Evolutionary conservation across 2,888 invertebrate genomes (phyloP).

Genomic region (Oligia strigilis): DNA sequence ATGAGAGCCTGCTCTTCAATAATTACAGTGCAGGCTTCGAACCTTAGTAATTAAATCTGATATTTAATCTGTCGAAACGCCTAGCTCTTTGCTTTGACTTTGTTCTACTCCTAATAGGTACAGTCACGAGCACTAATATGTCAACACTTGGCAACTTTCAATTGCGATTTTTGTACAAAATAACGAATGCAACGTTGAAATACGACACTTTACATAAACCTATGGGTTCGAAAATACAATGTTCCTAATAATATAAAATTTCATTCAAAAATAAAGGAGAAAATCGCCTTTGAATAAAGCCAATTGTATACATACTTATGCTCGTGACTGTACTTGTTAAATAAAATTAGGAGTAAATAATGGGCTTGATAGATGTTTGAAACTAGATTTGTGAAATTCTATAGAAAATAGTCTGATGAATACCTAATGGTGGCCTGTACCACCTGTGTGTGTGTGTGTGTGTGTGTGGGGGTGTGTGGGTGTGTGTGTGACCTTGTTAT

Average conservation of each 20-base stretch:
- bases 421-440: not conserved
- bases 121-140: no score
- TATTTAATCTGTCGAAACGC: slow-evolving; percentile 64
- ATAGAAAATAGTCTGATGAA: not conserved
- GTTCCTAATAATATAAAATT: no score
- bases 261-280: no score
- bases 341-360: slow-evolving; percentile 45
- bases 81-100: slow-evolving; percentile 54
- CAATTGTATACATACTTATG: no score
- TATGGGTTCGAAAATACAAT: no score
- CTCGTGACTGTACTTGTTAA: slow-evolving; percentile 35
- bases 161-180: no score
- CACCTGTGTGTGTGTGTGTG: no score
- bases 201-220: no score
- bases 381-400: slow-evolving; percentile 16
- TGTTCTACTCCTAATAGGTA: slow-evolving; percentile 37
- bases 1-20: slow-evolving; percentile 70
- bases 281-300: no score
- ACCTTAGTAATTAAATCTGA: slow-evolving; percentile 73
- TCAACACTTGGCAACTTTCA: no score
- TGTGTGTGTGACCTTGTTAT: not conserved
- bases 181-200: no score
- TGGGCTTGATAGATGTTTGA: slow-evolving; percentile 28
- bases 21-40: slow-evolving; percentile 71
- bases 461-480: no score